Evolutionary conservation across 2,797 vertebrate species (phyloP), one percentile per base, ranked within the genome.

Genomic region (Eleutherodactylus coqui): DNA sequence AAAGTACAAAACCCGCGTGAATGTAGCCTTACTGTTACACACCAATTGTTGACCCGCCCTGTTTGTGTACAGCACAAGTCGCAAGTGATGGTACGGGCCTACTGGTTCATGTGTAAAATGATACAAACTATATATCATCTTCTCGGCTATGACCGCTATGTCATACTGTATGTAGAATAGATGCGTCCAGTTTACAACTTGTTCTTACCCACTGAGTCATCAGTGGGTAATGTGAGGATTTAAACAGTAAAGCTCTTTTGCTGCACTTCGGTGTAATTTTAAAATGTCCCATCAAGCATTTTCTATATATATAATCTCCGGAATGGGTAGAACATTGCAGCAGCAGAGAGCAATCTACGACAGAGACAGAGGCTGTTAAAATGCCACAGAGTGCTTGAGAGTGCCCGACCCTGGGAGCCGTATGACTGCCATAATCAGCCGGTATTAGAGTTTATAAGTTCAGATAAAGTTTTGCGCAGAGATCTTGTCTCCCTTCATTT

Each of bases 391-490:
- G 5, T 29, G n/a, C 32, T 34, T 32, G 47, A 47, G 24, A 34
- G 34, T 32, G 55, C 41, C 78, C 77, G 21, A 14, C 5, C n/a
- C n/a, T n/a, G n/a, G n/a, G n/a, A n/a, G 51, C 53, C 19, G 16
- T 13, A 13, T 14, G 17, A 17, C 17, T 64, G 16, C 32, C 32
- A 45, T 64, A 41, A 64, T 21, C 1, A 49, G 5, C 58, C 36
- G 13, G 27, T 1, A 16, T 14, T 2, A 45, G 16, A 76, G n/a
- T 43, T 17, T 55, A 60, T n/a, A 9, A 69, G 79, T 67, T 67
- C 29, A 49, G n/a, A 43, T 45, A 62, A 75, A 78, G 85, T 78
- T 87, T 72, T 67, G 27, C 10, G 38, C 36, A 72, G 77, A 58
- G 38, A 58, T 14, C 19, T 60, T 43, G 38, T 60, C 21, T 9